Conservation (phyloP, 1,140 invertebrate genomes). For the Parapsyche elsis region DNA sequence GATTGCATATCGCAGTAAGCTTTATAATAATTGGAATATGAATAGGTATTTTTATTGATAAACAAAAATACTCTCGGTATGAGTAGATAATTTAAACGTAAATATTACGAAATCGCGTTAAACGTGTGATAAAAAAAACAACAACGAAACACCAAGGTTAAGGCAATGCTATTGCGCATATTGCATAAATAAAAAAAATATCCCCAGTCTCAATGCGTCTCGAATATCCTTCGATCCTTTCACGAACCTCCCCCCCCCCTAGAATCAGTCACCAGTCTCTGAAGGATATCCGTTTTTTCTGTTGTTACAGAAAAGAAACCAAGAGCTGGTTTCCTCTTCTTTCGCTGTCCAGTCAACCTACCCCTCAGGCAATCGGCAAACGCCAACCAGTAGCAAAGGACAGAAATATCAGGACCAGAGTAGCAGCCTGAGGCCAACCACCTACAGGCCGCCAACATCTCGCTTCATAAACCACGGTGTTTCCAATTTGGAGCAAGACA, state of each 20-base stretch:
- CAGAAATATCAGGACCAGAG: slow-evolving; percentile 42
- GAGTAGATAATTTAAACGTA: too few relatives aligned
- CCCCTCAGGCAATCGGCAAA: slow-evolving; percentile 56
- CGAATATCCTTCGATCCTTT: slow-evolving; percentile 14
- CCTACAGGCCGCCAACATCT: slow-evolving; percentile 61
- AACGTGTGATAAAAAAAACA: slow-evolving; percentile 20
- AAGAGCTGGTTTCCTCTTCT: slow-evolving; percentile 59
- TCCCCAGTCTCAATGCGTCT: neutral
- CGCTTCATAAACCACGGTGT: slow-evolving; percentile 59
- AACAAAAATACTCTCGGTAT: too few relatives aligned
- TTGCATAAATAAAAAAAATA: too few relatives aligned
- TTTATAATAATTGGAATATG: too few relatives aligned
- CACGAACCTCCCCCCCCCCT: slow-evolving; percentile 4
- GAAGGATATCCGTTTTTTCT: slow-evolving; percentile 59
- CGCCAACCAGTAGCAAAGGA: slow-evolving; percentile 57
- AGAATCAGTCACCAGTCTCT: slow-evolving; percentile 49
- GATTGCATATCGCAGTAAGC: too few relatives aligned
- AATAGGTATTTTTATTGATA: too few relatives aligned
- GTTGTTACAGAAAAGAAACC: slow-evolving; percentile 68
- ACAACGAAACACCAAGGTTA: neutral
- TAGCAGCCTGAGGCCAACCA: slow-evolving; percentile 59
- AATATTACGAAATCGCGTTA: slow-evolving; percentile 1
- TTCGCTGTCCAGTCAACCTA: slow-evolving; percentile 51
- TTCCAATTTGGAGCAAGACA: slow-evolving; percentile 55
- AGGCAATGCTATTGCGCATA: neutral